Percentiles rank a stretch among this genome's conserved stretches.
phyloP scores from a whole-genome alignment of 1,140 invertebrate genomes.

The Papilio machaon region DNA sequence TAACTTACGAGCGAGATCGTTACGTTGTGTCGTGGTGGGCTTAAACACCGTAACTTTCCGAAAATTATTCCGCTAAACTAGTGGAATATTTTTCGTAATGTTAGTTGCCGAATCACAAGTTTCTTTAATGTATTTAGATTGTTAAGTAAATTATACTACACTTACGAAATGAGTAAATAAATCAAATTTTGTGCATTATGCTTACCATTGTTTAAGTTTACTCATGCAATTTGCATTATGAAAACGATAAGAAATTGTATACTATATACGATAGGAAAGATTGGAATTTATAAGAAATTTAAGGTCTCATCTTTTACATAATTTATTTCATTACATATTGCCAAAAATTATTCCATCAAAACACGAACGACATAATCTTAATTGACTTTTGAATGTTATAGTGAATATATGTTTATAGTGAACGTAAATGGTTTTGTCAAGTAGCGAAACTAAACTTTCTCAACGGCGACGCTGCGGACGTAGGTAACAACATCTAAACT shows the following conservation, averaged over 20 bases:
- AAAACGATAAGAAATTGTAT: too few relatives aligned
- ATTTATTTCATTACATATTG: neutral
- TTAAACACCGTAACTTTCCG: neutral
- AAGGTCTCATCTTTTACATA: neutral
- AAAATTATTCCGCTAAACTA: neutral
- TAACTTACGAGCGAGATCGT: constrained; percentile 2
- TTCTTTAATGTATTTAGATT: neutral
- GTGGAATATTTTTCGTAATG: neutral
- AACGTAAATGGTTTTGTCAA: neutral
- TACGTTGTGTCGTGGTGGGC: neutral
- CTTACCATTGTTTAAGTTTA: too few relatives aligned
- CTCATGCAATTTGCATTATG: too few relatives aligned
- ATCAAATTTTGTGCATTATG: too few relatives aligned
- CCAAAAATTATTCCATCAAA: neutral
- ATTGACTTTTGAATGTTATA: constrained; percentile 4
- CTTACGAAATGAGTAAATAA: too few relatives aligned
- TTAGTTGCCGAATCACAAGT: neutral
- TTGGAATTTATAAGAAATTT: too few relatives aligned
- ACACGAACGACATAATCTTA: neutral
- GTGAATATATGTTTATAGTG: neutral
- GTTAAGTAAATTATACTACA: too few relatives aligned
- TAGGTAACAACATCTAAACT: neutral
- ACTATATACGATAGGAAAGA: too few relatives aligned
- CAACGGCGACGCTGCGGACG: neutral
- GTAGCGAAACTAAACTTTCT: neutral